Conservation (phyloP, 2,888 invertebrate genomes). For the Tholera decimalis region DNA sequence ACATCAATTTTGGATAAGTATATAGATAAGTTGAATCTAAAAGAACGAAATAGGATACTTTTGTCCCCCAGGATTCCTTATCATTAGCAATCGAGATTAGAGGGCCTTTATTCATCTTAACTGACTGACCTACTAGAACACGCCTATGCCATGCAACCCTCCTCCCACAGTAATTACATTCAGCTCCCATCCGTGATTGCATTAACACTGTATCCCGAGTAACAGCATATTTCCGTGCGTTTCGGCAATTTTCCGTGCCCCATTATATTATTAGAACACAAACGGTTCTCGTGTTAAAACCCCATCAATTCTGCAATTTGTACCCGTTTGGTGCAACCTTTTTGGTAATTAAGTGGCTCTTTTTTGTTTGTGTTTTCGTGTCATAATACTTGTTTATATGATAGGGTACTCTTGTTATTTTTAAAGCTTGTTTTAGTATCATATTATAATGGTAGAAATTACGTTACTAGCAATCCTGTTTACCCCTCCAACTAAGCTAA, state of each 20-base stretch:
- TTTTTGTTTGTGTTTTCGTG: slow-evolving; percentile 25
- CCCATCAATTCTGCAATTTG: slow-evolving; percentile 39
- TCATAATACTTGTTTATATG: slow-evolving; percentile 8
- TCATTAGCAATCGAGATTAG: not conserved
- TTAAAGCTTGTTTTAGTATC: not conserved
- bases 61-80: no score
- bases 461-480: no score
- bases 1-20: no score
- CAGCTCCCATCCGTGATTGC: slow-evolving; percentile 39
- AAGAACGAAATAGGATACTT: no score
- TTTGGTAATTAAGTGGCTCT: slow-evolving; percentile 15
- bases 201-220: slow-evolving; percentile 26
- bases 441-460: no score
- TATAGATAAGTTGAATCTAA: no score
- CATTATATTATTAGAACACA: slow-evolving; percentile 33
- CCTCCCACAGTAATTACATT: slow-evolving; percentile 28
- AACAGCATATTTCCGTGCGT: slow-evolving; percentile 54
- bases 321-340: slow-evolving; percentile 35
- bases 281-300: slow-evolving; percentile 34
- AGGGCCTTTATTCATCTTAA: not conserved
- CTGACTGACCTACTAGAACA: not conserved
- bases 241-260: slow-evolving; percentile 35
- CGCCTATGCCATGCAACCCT: not conserved
- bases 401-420: not conserved
- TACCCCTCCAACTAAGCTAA: no score